phyloP scores from a whole-genome alignment of 2,113 vertebrate genomes.

The Amblyopsis rosae region DNA sequence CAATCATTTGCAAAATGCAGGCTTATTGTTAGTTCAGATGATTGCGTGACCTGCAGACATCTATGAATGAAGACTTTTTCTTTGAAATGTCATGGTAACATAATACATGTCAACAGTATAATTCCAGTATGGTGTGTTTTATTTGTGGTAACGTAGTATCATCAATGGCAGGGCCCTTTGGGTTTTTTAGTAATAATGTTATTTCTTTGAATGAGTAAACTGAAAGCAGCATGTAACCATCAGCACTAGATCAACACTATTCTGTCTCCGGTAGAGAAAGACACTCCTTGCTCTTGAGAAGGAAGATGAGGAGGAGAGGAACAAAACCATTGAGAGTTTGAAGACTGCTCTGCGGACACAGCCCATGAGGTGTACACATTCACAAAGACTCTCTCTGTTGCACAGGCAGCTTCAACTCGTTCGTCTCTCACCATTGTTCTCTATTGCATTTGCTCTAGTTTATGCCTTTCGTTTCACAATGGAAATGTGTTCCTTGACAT shows the following conservation, averaged over 20 bases:
- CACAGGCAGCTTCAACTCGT: too few species aligned
- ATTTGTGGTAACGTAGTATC: neutral
- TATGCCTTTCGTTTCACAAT: constrained; percentile 4
- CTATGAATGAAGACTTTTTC: neutral
- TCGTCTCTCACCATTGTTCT: neutral
- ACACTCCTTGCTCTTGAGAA: constrained; percentile 92
- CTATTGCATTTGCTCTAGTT: neutral
- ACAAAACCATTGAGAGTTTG: constrained; percentile 96
- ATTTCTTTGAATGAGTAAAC: constrained; percentile 5
- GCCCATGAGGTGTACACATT: constrained; percentile 87
- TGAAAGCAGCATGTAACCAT: neutral
- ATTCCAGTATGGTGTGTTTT: neutral
- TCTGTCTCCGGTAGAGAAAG: constrained; percentile 82
- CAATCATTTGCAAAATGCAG: too few species aligned
- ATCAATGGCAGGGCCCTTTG: neutral
- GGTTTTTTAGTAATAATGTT: constrained; percentile 16
- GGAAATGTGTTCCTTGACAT: constrained; percentile 20
- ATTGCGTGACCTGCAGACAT: neutral
- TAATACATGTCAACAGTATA: neutral
- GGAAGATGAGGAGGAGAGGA: constrained; percentile 95
- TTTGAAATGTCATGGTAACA: neutral
- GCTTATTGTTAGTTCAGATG: too few species aligned
- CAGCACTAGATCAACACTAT: neutral
- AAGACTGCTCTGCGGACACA: constrained; percentile 97
- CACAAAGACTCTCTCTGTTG: neutral